These are phyloP conservation scores for Onychomys leucogaster DNA, from an alignment of 2,797 vertebrate species.

Conservation along the genomic window DNA sequence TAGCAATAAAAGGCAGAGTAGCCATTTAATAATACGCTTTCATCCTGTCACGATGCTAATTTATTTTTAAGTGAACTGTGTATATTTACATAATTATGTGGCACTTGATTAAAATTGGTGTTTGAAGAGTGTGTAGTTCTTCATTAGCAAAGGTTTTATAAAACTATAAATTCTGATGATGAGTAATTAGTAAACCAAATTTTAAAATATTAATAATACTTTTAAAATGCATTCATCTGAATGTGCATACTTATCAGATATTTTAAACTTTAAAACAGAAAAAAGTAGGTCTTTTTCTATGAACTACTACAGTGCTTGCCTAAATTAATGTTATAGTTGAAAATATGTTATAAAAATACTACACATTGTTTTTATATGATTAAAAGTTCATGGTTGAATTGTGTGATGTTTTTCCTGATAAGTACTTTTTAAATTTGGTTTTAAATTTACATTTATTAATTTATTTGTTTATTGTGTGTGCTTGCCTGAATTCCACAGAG, in stretches of 20 bases:
- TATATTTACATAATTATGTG: conserved; percentile 54
- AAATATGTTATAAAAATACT: not conserved
- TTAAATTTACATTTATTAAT: not conserved
- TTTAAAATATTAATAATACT: conserved; percentile 60
- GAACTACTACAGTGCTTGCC: not conserved
- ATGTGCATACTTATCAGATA: conserved; percentile 18
- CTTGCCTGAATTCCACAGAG: too few species aligned
- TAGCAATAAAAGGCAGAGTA: conserved; percentile 60
- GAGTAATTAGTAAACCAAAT: conserved; percentile 67
- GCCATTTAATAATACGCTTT: conserved; percentile 43
- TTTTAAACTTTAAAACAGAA: conserved; percentile 58
- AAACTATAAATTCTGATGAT: conserved; percentile 67
- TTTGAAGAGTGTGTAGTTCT: conserved; percentile 62
- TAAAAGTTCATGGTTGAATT: not conserved
- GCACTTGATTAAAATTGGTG: conserved; percentile 73
- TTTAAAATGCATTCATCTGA: conserved; percentile 51
- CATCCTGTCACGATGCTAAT: conserved; percentile 52
- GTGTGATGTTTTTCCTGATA: not conserved
- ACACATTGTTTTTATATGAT: not conserved
- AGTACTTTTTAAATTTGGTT: not conserved
- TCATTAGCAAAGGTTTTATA: conserved; percentile 58
- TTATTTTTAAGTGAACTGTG: conserved; percentile 56
- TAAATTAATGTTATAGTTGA: conserved; percentile 31
- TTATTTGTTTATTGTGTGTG: not conserved
- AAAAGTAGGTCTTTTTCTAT: not conserved